Evolutionary conservation across 1,140 invertebrate genomes (phyloP), one percentile per base, ranked within the genome.

Genomic region (Patella vulgata): DNA sequence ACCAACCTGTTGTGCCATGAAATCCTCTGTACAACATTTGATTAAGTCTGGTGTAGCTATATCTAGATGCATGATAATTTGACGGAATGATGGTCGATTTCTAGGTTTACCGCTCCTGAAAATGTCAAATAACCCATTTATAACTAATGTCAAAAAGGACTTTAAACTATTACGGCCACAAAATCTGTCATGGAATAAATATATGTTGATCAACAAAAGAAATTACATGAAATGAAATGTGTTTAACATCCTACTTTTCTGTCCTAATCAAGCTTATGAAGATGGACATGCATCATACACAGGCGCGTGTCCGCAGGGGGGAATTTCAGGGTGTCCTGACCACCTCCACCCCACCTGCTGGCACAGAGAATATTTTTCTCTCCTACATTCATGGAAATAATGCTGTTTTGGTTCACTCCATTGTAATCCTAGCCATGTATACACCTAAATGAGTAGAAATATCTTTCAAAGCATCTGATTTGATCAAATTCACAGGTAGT

Each of bases 31-130:
- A 31, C 88, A 85, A 40, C 86, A 90, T 55, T 76, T 81, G 39
- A 83, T 67, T 53, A 83, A 68, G 62, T 83, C 81, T 48, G 80
- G 74, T 12, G 81, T 76, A 11, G 82, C 82, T 60, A 84, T 84
- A 66, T 84, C 82, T 33, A 84, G 69, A 65, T 84, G 83, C 78
- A 83, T 81, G 33, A 80, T 62, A 30, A 99, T 96, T 63, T 96
- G 91, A 68, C 93, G 92, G 80, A 99, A 99, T 0, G 95, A 94
- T 5, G 97, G 97, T 61, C 97, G 88, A 81, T 97, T 97, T 54
- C 91, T 88, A 1, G 97, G 94, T 79, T 94, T 93, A 2, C 90
- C 87, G 63, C 90, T 92, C 93, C 86, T 86, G 70, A 5, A 76
- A 73, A 33, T 52, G 53, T 21, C 31, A 23, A 14, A 48, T 19